A percentile compares a stretch with the other conserved stretches of the same genome.
Evolutionary conservation across 1,140 invertebrate genomes (phyloP).

Genomic region (Bombus huntii): DNA sequence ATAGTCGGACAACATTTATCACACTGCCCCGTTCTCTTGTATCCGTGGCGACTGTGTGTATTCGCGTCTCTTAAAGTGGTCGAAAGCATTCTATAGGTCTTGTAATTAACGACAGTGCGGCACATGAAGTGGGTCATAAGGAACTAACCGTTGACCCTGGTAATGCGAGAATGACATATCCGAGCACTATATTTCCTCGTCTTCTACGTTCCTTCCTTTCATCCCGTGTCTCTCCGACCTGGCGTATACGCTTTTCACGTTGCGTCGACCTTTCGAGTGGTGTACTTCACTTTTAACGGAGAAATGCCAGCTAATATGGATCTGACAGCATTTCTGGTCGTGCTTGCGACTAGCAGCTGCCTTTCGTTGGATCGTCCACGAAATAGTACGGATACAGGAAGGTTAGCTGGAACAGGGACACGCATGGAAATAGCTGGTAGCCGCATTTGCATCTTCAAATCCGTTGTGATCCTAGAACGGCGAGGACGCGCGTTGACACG

Average conservation of each 20-base stretch:
- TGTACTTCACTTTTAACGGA: conserved; percentile 55
- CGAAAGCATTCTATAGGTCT: background rate
- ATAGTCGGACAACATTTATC: background rate
- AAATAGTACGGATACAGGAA: background rate
- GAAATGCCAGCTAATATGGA: conserved; percentile 12
- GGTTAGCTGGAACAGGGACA: background rate
- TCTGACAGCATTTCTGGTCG: background rate
- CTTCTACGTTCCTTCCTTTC: background rate
- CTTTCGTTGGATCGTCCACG: background rate
- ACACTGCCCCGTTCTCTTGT: background rate
- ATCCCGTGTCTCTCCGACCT: background rate
- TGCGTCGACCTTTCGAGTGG: conserved; percentile 22
- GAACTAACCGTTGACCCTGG: conserved; percentile 31
- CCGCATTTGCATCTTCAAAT: conserved; percentile 71
- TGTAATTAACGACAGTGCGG: conserved; percentile 50
- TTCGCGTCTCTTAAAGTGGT: background rate
- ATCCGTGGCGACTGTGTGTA: background rate
- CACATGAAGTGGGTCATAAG: conserved; percentile 49
- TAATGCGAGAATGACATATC: conserved; percentile 47
- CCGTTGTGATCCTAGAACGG: conserved; percentile 60
- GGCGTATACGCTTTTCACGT: conserved; percentile 15
- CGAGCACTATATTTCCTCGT: conserved; percentile 38
- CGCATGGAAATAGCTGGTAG: conserved; percentile 49
- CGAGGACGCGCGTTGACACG: conserved; percentile 62
- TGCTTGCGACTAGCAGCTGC: background rate